A percentile compares a stretch with the other conserved stretches of the same genome.
phyloP scores from a whole-genome alignment of 1,140 invertebrate species.

The Diplogasteroides magnus region DNA sequence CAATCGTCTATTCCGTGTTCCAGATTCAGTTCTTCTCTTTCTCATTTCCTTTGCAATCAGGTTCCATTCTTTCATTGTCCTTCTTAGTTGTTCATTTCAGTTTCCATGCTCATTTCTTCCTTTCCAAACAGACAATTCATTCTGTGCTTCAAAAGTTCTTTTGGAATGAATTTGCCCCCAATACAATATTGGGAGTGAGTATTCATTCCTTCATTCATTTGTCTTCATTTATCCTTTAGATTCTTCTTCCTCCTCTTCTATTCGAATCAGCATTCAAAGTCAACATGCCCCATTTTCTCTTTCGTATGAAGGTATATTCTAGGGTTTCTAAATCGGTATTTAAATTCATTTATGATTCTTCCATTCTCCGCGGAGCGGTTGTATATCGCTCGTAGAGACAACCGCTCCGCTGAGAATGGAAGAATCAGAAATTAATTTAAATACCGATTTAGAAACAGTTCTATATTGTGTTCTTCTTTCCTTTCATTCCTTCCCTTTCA shows the following conservation, averaged over 20 bases:
- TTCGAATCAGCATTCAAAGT: constrained; percentile 57
- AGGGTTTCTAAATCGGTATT: too few species aligned
- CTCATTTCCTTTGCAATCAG: constrained; percentile 4
- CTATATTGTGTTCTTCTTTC: background rate
- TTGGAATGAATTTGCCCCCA: constrained; percentile 49
- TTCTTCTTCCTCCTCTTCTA: constrained; percentile 57
- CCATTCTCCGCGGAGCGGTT: too few species aligned
- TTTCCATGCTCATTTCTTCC: constrained; percentile 1
- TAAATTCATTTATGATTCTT: too few species aligned
- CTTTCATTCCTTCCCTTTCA: constrained; percentile 46
- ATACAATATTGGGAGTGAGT: constrained; percentile 46
- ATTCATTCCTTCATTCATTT: background rate
- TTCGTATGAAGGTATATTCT: background rate
- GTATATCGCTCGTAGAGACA: too few species aligned
- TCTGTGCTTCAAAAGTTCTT: background rate
- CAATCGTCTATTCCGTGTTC: constrained; percentile 1
- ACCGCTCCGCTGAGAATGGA: too few species aligned
- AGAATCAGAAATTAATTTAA: too few species aligned
- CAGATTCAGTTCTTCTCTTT: constrained; percentile 14
- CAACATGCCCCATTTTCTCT: constrained; percentile 53
- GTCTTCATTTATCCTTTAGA: constrained; percentile 4
- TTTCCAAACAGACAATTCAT: constrained; percentile 1
- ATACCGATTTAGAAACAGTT: too few species aligned
- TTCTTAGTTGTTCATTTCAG: constrained; percentile 5
- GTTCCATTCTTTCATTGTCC: background rate